Conservation (phyloP, 1,140 invertebrate species). For the Aphaenogaster floridana region DNA sequence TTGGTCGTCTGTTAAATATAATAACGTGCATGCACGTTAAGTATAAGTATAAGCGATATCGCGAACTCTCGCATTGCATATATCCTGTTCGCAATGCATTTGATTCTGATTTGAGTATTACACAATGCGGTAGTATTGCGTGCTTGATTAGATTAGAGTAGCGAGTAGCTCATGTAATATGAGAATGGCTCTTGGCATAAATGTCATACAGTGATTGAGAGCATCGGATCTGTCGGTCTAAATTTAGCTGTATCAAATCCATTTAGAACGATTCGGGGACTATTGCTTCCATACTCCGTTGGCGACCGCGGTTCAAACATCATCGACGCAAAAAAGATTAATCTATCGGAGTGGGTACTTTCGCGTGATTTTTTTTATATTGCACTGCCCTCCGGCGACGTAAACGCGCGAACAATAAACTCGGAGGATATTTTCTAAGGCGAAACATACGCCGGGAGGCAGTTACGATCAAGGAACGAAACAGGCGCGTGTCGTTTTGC, state of each 20-base stretch:
- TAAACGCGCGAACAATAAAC: conserved; percentile 23
- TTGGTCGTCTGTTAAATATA: not conserved
- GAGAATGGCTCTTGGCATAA: conserved; percentile 5
- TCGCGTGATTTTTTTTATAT: not conserved
- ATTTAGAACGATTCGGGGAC: not conserved
- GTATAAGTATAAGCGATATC: not conserved
- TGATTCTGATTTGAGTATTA: not conserved
- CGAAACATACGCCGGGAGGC: conserved; percentile 22
- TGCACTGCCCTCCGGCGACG: not conserved
- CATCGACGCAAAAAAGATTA: not conserved
- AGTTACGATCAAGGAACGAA: conserved; percentile 67
- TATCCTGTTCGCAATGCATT: not conserved
- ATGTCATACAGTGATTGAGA: not conserved
- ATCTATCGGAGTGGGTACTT: not conserved
- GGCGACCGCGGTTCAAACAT: not conserved
- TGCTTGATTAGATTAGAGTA: conserved; percentile 21
- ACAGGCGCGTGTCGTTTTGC: conserved; percentile 73
- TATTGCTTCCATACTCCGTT: not conserved
- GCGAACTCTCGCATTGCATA: conserved; percentile 1
- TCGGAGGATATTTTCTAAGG: conserved; percentile 41
- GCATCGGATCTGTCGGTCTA: not conserved
- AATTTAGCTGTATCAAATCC: not conserved
- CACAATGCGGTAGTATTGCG: not conserved
- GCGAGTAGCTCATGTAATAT: conserved; percentile 15
- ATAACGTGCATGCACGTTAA: not conserved